Base-by-base conservation (phyloP, 2,888 invertebrate species). In the Amblyjoppa proteus region DNA sequence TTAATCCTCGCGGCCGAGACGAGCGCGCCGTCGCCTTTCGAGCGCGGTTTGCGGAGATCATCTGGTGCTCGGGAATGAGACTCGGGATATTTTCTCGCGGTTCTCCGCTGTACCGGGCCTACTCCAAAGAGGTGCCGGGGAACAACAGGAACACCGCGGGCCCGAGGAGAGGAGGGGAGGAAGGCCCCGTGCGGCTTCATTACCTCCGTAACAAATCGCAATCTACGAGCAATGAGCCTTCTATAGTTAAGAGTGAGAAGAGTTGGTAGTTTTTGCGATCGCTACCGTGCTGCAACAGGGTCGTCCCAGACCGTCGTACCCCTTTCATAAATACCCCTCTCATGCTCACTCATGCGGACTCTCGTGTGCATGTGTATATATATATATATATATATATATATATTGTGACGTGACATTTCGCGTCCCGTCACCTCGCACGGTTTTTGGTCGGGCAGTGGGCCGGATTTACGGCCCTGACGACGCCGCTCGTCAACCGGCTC, bases 161-260 rank as follows among this genome's bases (percentile, higher is more conserved):
- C 71, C 16, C 16, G 4, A 13, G 34, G 28, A 20, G 1, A 13
- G 79, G 73, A 20, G 20, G 69, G 81, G 77, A 83, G 87, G 81
- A 79, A 74, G 87, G 87, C 87, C 86, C 89, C 89, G 90, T 90
- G 91, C 88, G 89, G 93, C 91, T 94, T 93, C 93, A 93, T 94
- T 94, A 94, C 92, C 91, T 87, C 92, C 93, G 92, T 94, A 90
- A 91, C 93, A 91, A 94, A 94, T 94, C 92, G 93, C 93, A 93
- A 93, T 94, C 93, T 93, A 92, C 92, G 91, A 91, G 92, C 91
- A 92, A 93, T 92, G 92, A 93, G 92, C 75, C 90, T 90, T 91
- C 91, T 92, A 94, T 93, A 92, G 92, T 93, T 93, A 93, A 92
- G 89, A 92, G 88, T 71, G 87, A 88, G 89, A 90, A 91, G 91